Base-by-base conservation (phyloP, 2,113 vertebrate genomes). In the Strix uralensis region DNA sequence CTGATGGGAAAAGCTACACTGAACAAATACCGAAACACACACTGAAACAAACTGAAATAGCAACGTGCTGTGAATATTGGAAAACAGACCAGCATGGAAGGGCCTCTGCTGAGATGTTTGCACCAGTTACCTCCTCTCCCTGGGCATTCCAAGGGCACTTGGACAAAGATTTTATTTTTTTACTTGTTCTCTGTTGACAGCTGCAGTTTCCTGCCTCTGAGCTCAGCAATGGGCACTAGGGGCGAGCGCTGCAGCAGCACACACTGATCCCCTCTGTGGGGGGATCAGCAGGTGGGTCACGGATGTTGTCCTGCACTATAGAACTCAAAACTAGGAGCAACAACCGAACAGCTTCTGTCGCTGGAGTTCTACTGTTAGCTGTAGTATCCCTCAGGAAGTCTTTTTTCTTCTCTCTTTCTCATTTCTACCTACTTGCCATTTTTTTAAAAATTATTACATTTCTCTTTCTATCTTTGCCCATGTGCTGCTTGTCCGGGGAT, bases 1-100 rank as follows among this genome's bases (percentile, higher is more conserved):
- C 93, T 98, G 26, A 93, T 83, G 97, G 96, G 96, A 92, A 98
- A 96, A 86, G 97, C 98, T 11, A 44, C 96, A 10, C 71, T 11
- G 59, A 87, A 6, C 81, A 40, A 6, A 30, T 6, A 0, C 42
- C 67, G 81, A 49, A 79, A 4, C 71, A 30, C 2, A 1, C 1
- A 8, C 0, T 0, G 73, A 67, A 49, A 9, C 66, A 11, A 10
- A 42, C 29, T 0, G 66, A 21, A 38, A 9, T 2, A 54, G 62
- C 81, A 69, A 61, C 2, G 1, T 9, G 44, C 81, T 65, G 77
- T 38, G n/a, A n/a, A 6, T 5, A 3, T 0, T n/a, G 81, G 42
- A 13, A 62, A 26, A 0, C 26, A 14, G 79, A 74, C 9, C 52
- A 57, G 71, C 16, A 3, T 0, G 57, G 38, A 10, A 22, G 61